Evolutionary conservation across 2,888 invertebrate genomes (phyloP), one percentile per base, ranked within the genome.

Genomic region (Trachelus iudaicus): DNA sequence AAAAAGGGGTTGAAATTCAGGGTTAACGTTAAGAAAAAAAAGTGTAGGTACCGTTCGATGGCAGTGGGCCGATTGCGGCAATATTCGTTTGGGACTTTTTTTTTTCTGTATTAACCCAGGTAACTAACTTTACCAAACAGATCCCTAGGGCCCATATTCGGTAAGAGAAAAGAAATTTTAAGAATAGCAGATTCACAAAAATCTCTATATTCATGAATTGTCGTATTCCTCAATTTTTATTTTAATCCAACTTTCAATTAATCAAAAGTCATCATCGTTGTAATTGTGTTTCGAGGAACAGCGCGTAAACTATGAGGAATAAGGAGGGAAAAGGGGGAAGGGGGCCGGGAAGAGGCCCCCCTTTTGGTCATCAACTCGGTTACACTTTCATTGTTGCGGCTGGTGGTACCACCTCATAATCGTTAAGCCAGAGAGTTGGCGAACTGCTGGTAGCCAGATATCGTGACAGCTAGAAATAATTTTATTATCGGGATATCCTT

Each of bases 301-400:
- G 23, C 56, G 56, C 56, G 56, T 56, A 23, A 23, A 56, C 56
- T 56, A 23, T 23, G 23, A 56, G 56, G 56, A 23, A 56, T 23
- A 56, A 23, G 71, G 31, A 73, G 69, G 73, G 23, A 76, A 76
- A 56, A 69, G 76, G 68, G 68, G 78, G 74, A 75, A 77, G 33
- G 74, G 75, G 74, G 77, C 76, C 69, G 76, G 79, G 79, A 80
- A 74, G 30, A 76, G 76, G 75, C 81, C 78, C 73, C 81, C 71
- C 71, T 34, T 71, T 69, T 81, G 77, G 79, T 81, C 79, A 84
- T 81, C 85, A 77, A 83, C 81, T 86, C 85, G 87, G 87, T 89
- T 89, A 89, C 88, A 89, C 89, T 89, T 89, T 89, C 89, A 85
- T 89, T 89, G 85, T 84, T 86, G 88, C 87, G 88, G 86, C 87